Base-by-base conservation (phyloP, 2,113 vertebrate species). In the Pluvianellus socialis region DNA sequence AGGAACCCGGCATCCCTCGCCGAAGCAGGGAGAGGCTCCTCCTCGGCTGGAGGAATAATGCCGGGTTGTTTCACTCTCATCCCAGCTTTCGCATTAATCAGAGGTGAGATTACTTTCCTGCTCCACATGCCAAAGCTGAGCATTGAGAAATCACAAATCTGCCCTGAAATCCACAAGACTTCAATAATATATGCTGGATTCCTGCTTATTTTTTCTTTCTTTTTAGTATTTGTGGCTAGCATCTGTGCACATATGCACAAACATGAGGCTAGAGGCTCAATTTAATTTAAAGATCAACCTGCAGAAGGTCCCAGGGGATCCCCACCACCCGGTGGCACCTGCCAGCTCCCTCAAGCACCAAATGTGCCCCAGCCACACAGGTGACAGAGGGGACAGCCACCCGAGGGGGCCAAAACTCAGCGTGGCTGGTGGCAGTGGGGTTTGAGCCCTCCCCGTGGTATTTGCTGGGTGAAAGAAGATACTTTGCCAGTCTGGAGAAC, bases 1-100 rank as follows among this genome's bases (percentile, higher is more conserved):
- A 3, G 27, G 56, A 56, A 20, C 61, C 50, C 1, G 0, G 55
- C 1, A 0, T 10, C 32, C 63, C 56, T 38, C 49, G 23, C 49
- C 22, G 22, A 24, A 50, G 49, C 49, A 13, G 11, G 22, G 22
- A 50, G 49, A 50, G 23, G 49, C 49, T 50, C 49, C 2, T 3
- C 63, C 44, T 87, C 2, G 0, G 27, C 52, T 22, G 65, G 21
- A 49, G 40, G 61, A 44, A 27, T 15, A 24, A 7, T 4, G 1
- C 33, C 1, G 6, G 33, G 21, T 52, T 82, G 27, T 88, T 83
- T 82, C 71, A 11, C 55, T 73, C 45, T 28, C 28, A 18, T 26
- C 53, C 79, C 73, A 49, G 65, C 77, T 79, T 66, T 88, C 4
- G 1, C 77, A 49, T 93, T 50, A 65, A 74, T 93, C 71, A 83